Conservation (phyloP, 2,888 invertebrate species). For the Stramonita haemastoma region DNA sequence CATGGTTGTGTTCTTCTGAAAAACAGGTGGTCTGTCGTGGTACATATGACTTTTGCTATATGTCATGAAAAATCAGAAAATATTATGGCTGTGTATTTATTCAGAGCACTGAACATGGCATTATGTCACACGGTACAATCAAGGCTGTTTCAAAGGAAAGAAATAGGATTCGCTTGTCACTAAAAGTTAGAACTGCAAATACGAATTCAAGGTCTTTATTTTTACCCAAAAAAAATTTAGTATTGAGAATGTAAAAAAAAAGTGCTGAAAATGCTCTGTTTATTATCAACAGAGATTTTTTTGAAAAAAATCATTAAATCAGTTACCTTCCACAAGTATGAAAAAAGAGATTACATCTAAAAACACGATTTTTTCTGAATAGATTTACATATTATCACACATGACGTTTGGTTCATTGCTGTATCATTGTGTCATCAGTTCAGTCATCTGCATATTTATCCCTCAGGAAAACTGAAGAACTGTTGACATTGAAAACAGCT, state of each 20-base stretch:
- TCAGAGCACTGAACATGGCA: slow-evolving; percentile 1
- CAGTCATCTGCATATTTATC: background rate
- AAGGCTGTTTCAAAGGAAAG: background rate
- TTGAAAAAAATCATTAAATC: background rate
- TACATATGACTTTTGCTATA: background rate
- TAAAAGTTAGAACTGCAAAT: background rate
- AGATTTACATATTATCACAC: slow-evolving; percentile 11
- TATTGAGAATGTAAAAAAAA: background rate
- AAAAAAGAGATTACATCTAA: background rate
- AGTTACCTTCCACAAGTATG: background rate
- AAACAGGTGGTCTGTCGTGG: background rate
- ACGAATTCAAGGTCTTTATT: background rate
- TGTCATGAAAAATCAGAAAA: too few relatives aligned
- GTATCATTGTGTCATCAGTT: background rate
- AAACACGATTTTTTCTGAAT: background rate
- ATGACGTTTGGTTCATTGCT: background rate
- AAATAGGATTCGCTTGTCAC: background rate
- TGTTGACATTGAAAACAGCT: background rate
- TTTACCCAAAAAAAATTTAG: too few relatives aligned
- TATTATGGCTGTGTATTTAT: background rate
- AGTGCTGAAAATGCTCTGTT: background rate
- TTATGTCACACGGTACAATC: background rate
- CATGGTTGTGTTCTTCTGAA: background rate
- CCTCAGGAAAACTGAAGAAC: background rate
- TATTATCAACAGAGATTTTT: background rate